Evolutionary conservation across 1,140 invertebrate genomes (phyloP).

Genomic region (Battus philenor): DNA sequence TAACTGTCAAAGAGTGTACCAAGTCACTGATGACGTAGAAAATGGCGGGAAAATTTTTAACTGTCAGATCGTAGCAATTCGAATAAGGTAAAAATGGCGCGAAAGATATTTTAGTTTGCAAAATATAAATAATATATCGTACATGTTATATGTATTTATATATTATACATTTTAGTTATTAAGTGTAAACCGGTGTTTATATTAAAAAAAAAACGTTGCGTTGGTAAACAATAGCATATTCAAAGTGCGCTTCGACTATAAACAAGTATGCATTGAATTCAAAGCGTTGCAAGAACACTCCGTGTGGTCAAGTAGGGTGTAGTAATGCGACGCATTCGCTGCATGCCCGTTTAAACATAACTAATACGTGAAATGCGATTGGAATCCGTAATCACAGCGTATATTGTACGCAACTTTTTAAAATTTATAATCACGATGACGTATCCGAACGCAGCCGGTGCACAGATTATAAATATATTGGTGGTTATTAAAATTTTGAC

Average conservation of each 20-base stretch:
- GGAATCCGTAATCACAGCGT: conserved; percentile 21
- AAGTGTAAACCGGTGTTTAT: background rate
- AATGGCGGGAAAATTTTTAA: no score
- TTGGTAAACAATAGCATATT: conserved; percentile 7
- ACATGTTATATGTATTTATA: no score
- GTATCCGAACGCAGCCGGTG: background rate
- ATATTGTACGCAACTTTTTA: background rate
- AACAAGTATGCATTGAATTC: conserved; percentile 15
- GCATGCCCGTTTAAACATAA: conserved; percentile 31
- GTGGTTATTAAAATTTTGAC: no score
- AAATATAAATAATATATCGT: no score
- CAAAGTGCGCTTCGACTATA: background rate
- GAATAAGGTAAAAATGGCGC: no score
- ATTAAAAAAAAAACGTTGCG: background rate
- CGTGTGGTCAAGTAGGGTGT: conserved; percentile 31
- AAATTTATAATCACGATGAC: conserved; percentile 2
- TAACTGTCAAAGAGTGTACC: no score
- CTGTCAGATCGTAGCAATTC: no score
- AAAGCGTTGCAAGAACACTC: conserved; percentile 20
- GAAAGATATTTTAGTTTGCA: no score
- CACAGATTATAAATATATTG: conserved; percentile 6
- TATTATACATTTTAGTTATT: background rate
- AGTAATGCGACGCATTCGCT: conserved; percentile 18
- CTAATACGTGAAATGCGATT: conserved; percentile 28
- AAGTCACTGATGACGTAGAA: no score